Evolutionary conservation across 2,113 vertebrate genomes (phyloP).

Genomic region (Microcebus tavaratra): DNA sequence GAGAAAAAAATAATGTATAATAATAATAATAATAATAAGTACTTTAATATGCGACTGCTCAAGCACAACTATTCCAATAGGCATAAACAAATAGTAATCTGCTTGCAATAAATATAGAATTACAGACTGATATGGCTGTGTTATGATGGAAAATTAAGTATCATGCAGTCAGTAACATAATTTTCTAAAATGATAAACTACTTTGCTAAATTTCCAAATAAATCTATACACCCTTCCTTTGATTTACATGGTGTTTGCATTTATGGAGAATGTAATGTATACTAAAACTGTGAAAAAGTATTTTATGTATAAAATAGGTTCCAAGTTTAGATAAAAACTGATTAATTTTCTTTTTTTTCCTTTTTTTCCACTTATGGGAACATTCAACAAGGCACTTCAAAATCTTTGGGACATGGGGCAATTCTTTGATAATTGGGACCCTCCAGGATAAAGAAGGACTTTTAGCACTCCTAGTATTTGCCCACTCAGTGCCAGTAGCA

Average conservation of each 20-base stretch:
- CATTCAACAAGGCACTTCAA: neutral
- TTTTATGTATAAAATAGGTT: neutral
- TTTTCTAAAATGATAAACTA: slow-evolving; percentile 49
- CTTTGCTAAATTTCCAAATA: slow-evolving; percentile 50
- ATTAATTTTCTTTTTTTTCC: neutral
- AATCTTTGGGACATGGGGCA: neutral
- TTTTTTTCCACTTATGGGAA: neutral
- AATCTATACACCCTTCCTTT: slow-evolving; percentile 8
- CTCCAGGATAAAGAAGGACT: neutral
- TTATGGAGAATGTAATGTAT: slow-evolving; percentile 36
- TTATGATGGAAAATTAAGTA: slow-evolving; percentile 49
- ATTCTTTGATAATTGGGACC: neutral
- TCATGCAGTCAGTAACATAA: neutral
- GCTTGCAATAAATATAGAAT: slow-evolving; percentile 11
- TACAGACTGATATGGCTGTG: neutral
- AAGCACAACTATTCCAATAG: neutral
- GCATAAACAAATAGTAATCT: slow-evolving; percentile 31
- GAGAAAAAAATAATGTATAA: neutral
- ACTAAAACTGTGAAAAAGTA: neutral
- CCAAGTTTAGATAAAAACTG: neutral
- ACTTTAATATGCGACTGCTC: slow-evolving; percentile 42
- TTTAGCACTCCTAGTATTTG: neutral
- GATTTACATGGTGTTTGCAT: neutral
- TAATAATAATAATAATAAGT: slow-evolving; percentile 34
- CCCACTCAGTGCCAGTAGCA: neutral